Conservation (phyloP, 2,888 invertebrate genomes). For the Macrophya annulata region DNA sequence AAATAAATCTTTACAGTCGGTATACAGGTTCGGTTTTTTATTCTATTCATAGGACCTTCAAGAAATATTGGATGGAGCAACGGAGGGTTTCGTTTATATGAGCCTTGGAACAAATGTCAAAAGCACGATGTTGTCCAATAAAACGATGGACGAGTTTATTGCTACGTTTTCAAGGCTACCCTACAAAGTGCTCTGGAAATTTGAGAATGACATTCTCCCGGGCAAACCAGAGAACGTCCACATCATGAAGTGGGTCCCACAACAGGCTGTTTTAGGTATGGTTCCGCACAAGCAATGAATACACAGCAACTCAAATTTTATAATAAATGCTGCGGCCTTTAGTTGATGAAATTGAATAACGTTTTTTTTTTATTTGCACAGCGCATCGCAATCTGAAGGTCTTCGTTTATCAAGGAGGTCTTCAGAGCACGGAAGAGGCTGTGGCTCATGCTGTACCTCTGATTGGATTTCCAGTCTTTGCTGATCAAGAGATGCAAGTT, state of each 20-base stretch:
- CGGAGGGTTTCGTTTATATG: constrained; percentile 80
- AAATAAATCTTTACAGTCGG: too few relatives aligned
- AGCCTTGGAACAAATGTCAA: constrained; percentile 80
- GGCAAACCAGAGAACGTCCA: constrained; percentile 79
- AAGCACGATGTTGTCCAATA: constrained; percentile 77
- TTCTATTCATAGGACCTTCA: constrained; percentile 72
- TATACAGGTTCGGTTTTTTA: neutral
- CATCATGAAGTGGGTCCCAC: constrained; percentile 79
- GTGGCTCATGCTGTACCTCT: constrained; percentile 66
- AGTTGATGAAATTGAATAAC: neutral
- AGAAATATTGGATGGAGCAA: constrained; percentile 77
- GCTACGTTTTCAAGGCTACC: constrained; percentile 78
- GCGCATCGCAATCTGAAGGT: constrained; percentile 69
- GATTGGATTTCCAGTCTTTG: constrained; percentile 66
- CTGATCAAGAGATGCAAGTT: constrained; percentile 66
- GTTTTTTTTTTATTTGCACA: constrained; percentile 49
- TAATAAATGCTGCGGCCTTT: neutral
- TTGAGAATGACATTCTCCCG: constrained; percentile 77
- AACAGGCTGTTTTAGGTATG: constrained; percentile 77
- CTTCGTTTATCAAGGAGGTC: constrained; percentile 69
- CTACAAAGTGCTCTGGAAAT: constrained; percentile 80
- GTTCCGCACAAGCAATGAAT: neutral
- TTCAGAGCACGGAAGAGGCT: constrained; percentile 70
- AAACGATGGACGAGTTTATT: constrained; percentile 76
- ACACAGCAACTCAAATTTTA: neutral